phyloP scores from a whole-genome alignment of 2,888 invertebrate genomes.

The Pristionchus exspectatus region DNA sequence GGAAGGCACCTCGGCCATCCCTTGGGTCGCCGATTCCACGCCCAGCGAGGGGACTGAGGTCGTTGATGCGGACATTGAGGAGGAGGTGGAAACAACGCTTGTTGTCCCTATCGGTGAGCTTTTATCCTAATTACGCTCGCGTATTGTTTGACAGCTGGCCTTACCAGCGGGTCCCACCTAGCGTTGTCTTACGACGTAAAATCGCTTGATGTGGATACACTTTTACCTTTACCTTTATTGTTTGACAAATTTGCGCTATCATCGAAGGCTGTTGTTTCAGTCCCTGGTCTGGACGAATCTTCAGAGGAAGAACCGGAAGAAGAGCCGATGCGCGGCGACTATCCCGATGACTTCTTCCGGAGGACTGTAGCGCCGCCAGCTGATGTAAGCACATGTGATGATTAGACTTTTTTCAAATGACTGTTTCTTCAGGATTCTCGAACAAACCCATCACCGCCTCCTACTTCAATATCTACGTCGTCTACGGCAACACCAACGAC shows the following conservation, averaged over 20 bases:
- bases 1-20: slow-evolving; percentile 21
- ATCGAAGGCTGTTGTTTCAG: not conserved
- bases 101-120: not conserved
- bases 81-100: not conserved
- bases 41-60: not conserved
- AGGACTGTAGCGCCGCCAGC: not conserved
- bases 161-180: too few relatives aligned
- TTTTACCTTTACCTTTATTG: too few relatives aligned
- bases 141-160: too few relatives aligned
- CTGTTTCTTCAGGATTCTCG: not conserved
- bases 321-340: slow-evolving; percentile 49
- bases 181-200: too few relatives aligned
- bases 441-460: not conserved
- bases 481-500: too few relatives aligned
- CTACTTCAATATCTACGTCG: not conserved
- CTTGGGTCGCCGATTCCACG: not conserved
- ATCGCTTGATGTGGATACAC: too few relatives aligned
- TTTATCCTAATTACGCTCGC: not conserved
- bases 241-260: too few relatives aligned
- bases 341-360: slow-evolving; percentile 30
- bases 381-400: not conserved
- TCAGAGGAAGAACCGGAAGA: slow-evolving; percentile 26
- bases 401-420: too few relatives aligned
- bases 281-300: not conserved
- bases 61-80: not conserved